These are phyloP conservation scores for Cristatella mucedo DNA, from an alignment of 2,888 invertebrate genomes.

Conservation along the genomic window DNA sequence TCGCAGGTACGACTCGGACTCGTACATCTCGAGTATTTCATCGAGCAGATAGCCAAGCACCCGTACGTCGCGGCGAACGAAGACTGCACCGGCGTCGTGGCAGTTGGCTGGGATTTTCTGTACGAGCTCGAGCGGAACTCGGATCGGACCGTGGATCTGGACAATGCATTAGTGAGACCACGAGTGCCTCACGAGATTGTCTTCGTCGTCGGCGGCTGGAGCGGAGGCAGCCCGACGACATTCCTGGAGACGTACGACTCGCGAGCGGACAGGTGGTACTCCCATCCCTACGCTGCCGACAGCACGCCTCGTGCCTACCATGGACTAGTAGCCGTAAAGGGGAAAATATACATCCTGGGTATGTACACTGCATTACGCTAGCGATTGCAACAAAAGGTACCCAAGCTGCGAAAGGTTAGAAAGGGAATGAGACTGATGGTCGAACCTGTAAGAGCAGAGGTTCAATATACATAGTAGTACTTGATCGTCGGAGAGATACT, in stretches of 20 bases:
- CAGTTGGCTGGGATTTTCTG: too few relatives aligned
- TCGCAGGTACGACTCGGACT: too few relatives aligned
- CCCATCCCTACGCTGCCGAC: slow-evolving; percentile 46
- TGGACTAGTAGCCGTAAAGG: slow-evolving; percentile 43
- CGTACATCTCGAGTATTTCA: not conserved
- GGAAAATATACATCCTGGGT: slow-evolving; percentile 38
- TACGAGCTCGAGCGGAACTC: too few relatives aligned
- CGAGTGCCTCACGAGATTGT: slow-evolving; percentile 73
- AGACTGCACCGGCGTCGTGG: too few relatives aligned
- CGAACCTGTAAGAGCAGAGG: too few relatives aligned
- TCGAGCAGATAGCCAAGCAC: slow-evolving; percentile 17
- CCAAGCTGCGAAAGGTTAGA: too few relatives aligned
- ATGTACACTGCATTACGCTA: not conserved
- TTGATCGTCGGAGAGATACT: too few relatives aligned
- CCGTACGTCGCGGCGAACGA: too few relatives aligned
- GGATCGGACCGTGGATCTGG: slow-evolving; percentile 77
- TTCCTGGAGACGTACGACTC: slow-evolving; percentile 41
- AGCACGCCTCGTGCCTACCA: slow-evolving; percentile 59
- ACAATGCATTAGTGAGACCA: slow-evolving; percentile 48
- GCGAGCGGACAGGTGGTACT: slow-evolving; percentile 54
- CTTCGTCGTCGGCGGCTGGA: slow-evolving; percentile 68
- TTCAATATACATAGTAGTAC: too few relatives aligned
- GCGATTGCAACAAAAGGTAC: too few relatives aligned
- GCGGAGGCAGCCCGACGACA: slow-evolving; percentile 47
- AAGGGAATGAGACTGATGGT: too few relatives aligned